Evolutionary conservation across 1,140 invertebrate species (phyloP), one percentile per base, ranked within the genome.

Genomic region (Vanessa tameamea): DNA sequence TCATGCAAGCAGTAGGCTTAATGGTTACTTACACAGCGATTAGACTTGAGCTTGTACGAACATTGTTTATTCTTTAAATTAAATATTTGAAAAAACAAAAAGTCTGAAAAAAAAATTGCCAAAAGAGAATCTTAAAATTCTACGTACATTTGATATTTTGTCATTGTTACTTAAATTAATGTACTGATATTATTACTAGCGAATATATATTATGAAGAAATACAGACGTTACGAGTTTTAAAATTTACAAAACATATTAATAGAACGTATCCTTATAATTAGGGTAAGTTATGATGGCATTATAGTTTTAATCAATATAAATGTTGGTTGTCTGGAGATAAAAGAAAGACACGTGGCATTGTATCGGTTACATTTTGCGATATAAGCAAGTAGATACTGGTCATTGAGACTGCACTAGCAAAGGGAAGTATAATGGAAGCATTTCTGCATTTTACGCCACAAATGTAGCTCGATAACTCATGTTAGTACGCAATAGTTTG

Each of bases 391-490:
- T 47, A 43, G 48, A 47, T 14, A 11, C 37, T 43, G 37, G 47
- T 47, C 59, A n/a, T 71, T 71, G 69, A 64, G 69, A 71, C 47
- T 70, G 59, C 69, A 70, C 37, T 26, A 61, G 57, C 57, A 70
- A 63, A 63, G 69, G 23, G 69, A 50, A 68, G 69, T 61, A 59
- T 70, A 50, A 70, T 59, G 61, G 59, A 53, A 51, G 59, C 68
- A 63, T 69, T 64, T 55, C 66, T 57, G 37, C 50, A 15, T 67
- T 61, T 51, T 61, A 15, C 15, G 57, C 13, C 55, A 20, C 15
- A 59, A 11, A 31, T 20, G 20, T 31, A 59, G 8, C 8, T 59
- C 23, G 55, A 26, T 59, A 13, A 2, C 12, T 15, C 26, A 61
- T 26, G 57, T 59, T 15, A 59, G 6, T 59, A 37, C 14, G 23